Percentiles rank a stretch among this genome's conserved stretches.
phyloP scores from a whole-genome alignment of 2,797 vertebrate genomes.

The Momotus momota region DNA sequence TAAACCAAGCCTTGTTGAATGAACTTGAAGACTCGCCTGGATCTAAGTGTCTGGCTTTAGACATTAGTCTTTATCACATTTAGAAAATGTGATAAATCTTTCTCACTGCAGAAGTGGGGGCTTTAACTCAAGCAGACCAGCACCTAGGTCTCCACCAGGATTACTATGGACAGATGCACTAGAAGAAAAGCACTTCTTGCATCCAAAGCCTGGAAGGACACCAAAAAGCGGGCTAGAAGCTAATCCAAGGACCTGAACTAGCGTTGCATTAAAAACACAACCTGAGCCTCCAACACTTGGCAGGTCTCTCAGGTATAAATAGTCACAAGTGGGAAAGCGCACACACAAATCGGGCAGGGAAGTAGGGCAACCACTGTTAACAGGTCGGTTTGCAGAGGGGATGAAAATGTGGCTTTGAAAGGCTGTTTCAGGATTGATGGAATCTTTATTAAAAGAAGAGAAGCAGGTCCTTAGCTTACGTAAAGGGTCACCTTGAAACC shows the following conservation, averaged over 20 bases:
- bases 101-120: background rate
- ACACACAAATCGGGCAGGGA: background rate
- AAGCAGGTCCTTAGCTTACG: background rate
- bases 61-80: too few relatives aligned
- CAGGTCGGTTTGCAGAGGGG: background rate
- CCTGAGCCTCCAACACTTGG: background rate
- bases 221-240: background rate
- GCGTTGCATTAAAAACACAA: background rate
- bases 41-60: background rate
- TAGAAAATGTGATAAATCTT: background rate
- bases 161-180: fast-evolving
- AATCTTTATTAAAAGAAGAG: background rate
- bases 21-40: background rate
- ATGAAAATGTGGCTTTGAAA: background rate
- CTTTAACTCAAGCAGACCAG: background rate
- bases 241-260: background rate
- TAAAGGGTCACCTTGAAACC: background rate
- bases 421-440: background rate
- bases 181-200: background rate
- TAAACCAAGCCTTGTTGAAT: background rate
- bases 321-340: background rate
- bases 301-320: background rate
- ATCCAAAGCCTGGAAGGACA: background rate
- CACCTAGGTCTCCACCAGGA: fast-evolving
- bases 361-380: background rate